These are phyloP conservation scores for Tangara arthus DNA, from an alignment of 2,797 vertebrate genomes.

Conservation along the genomic window DNA sequence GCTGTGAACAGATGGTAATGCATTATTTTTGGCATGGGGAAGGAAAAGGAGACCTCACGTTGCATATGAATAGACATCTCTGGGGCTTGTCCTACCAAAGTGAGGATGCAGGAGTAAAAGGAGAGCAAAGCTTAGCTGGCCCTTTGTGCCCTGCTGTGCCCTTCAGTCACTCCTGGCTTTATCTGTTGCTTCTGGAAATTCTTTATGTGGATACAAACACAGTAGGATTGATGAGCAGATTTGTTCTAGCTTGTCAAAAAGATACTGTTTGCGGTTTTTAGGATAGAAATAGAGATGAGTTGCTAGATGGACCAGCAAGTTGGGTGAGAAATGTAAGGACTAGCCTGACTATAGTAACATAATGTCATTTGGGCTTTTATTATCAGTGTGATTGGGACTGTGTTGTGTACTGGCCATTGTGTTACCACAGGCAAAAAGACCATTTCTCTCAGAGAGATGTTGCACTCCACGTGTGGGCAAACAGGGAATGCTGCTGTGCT, in stretches of 20 bases:
- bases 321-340: not conserved
- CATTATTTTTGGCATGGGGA: slow-evolving; percentile 45
- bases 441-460: not conserved
- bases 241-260: not conserved
- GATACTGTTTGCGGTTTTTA: not conserved
- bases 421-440: not conserved
- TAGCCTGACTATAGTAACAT: not conserved
- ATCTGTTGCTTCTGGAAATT: not conserved
- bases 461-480: rapidly evolving
- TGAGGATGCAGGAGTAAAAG: not conserved
- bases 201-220: not conserved
- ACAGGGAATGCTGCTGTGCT: not conserved
- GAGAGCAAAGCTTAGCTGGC: not conserved
- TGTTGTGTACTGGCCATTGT: not conserved
- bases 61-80: slow-evolving; percentile 56
- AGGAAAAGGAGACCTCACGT: slow-evolving; percentile 29
- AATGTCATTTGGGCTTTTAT: not conserved
- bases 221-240: not conserved
- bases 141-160: not conserved
- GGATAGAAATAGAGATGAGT: not conserved
- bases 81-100: not conserved
- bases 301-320: not conserved
- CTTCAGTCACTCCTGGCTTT: not conserved
- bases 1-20: slow-evolving; percentile 52
- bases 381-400: not conserved